phyloP scores from a whole-genome alignment of 2,797 vertebrate species.

The Helicolenus hilgendorfi region DNA sequence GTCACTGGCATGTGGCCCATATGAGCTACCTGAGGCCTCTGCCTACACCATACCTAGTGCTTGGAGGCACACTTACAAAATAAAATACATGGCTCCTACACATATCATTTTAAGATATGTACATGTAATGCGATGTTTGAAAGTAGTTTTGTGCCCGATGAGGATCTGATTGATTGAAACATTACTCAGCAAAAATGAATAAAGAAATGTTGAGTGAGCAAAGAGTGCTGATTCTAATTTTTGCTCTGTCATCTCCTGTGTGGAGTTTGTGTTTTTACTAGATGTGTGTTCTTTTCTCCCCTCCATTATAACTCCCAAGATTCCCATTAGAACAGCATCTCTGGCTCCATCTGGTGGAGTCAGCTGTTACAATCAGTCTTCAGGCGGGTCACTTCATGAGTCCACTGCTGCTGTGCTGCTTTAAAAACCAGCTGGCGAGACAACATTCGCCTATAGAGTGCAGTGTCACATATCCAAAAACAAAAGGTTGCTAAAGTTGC shows the following conservation, averaged over 20 bases:
- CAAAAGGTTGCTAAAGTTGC: background rate
- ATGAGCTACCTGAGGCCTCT: no score
- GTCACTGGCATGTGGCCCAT: no score
- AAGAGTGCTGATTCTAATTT: background rate
- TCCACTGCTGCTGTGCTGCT: background rate
- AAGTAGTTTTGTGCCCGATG: background rate
- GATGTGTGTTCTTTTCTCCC: background rate
- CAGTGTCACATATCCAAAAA: background rate
- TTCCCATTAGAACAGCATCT: background rate
- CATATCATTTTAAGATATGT: background rate
- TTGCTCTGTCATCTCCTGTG: background rate
- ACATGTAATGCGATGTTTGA: background rate
- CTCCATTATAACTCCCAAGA: background rate
- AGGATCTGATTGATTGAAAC: background rate
- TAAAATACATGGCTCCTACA: no score
- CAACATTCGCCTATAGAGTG: background rate
- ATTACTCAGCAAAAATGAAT: background rate
- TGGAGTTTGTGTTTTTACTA: background rate
- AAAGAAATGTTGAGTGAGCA: background rate
- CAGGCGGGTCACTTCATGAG: background rate
- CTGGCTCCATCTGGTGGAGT: conserved; percentile 59
- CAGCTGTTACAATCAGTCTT: background rate
- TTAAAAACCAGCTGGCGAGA: background rate
- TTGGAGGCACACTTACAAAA: no score
- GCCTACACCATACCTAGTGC: no score